Evolutionary conservation across 2,888 invertebrate genomes (phyloP), one percentile per base, ranked within the genome.

Genomic region (Operophtera brumata): DNA sequence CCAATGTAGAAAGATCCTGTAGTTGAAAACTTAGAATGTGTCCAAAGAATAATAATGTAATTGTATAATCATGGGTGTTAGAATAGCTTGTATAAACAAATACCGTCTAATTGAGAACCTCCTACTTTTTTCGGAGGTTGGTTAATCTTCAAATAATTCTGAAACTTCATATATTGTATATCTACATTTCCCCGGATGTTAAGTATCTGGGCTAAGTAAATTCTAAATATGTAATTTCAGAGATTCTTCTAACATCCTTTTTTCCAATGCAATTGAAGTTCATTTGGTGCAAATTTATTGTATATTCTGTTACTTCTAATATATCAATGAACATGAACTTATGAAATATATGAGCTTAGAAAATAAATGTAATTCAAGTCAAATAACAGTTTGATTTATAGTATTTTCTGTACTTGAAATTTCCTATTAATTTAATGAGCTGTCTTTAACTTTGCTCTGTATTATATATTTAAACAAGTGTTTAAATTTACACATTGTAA

Each of bases 391-490:
- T 25, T 34, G 34, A 41, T 46, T 46, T 36, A 41, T 46, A 20
- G 34, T 34, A 45, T 51, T 52, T 35, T 39, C 12, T 36, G 25
- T 32, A 50, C 14, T 32, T 30, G 20, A 8, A 34, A 39, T 28
- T 34, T 13, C 13, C 20, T 35, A 11, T 37, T 43, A 13, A 41
- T 39, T 41, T 3, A 36, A 39, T 28, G 36, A 36, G 36, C 42
- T 37, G 12, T 5, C 41, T 37, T 11, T 2, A 41, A 44, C n/a
- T 32, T 34, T 47, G 37, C 54, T 59, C 44, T 52, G 36, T 49
- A 34, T 13, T 36, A 14, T 74, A 72, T 25, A 7, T 56, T 46
- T 49, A 68, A 20, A 62, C 64, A 61, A 68, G 64, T 69, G 68
- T 69, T 41, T 41, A 46, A 40, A 52, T 43, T 66, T 64, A 70